These are phyloP conservation scores for Miniopterus natalensis DNA, from an alignment of 2,113 vertebrate species.

Conservation along the genomic window DNA sequence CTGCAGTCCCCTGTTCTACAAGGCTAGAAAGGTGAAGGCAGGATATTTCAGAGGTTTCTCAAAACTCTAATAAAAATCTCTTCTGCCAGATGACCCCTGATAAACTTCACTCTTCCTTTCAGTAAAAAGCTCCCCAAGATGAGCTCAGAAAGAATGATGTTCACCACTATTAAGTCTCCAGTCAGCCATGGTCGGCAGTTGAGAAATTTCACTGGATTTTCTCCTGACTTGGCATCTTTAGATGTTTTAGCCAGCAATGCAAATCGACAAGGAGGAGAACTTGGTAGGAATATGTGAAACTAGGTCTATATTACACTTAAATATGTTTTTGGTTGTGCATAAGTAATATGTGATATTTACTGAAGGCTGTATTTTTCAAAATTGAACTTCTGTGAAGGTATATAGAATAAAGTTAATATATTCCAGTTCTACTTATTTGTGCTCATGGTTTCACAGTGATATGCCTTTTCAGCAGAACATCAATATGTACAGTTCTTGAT, in stretches of 20 bases:
- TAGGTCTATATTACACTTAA: conserved; percentile 40
- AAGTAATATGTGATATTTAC: conserved; percentile 54
- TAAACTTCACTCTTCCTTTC: conserved; percentile 68
- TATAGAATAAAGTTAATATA: neutral
- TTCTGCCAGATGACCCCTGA: conserved; percentile 75
- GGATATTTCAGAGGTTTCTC: conserved; percentile 77
- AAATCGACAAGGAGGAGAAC: conserved; percentile 63
- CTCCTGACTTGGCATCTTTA: conserved; percentile 66
- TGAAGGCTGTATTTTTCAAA: conserved; percentile 44
- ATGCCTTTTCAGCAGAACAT: neutral
- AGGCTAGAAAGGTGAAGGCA: conserved; percentile 75
- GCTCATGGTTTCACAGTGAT: neutral
- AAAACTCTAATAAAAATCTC: conserved; percentile 80
- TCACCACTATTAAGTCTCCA: conserved; percentile 59
- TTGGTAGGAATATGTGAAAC: conserved; percentile 33
- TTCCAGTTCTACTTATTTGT: neutral
- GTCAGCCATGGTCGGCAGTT: conserved; percentile 53
- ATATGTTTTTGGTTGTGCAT: neutral
- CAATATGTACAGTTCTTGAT: neutral
- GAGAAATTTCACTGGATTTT: conserved; percentile 64
- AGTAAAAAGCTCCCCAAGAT: conserved; percentile 26
- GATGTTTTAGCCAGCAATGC: conserved; percentile 57
- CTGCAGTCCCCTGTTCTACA: conserved; percentile 26
- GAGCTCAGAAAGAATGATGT: conserved; percentile 53
- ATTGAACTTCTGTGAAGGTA: neutral